phyloP scores from a whole-genome alignment of 2,888 invertebrate genomes.

The Megastigmus dorsalis region DNA sequence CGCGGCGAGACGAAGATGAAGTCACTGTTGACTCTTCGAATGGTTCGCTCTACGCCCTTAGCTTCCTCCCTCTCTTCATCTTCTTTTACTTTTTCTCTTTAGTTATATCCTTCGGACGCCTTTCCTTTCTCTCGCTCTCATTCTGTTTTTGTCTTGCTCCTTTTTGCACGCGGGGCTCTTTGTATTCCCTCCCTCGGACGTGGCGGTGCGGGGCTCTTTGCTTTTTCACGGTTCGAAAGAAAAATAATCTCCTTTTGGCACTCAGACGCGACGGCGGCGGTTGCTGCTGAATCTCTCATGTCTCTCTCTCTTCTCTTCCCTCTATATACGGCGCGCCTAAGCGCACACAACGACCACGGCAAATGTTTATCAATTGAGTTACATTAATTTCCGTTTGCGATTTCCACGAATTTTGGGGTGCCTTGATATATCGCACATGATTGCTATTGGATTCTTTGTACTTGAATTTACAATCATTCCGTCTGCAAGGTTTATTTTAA shows the following conservation, averaged over 20 bases:
- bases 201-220: background rate
- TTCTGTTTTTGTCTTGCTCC: slow-evolving; percentile 43
- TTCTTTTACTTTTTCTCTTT: background rate
- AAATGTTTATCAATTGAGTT: slow-evolving; percentile 35
- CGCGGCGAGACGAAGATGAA: slow-evolving; percentile 51
- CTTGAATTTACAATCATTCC: too few relatives aligned
- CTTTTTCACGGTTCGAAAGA: slow-evolving; percentile 51
- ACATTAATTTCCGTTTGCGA: slow-evolving; percentile 6
- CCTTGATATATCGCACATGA: too few relatives aligned
- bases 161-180: slow-evolving; percentile 29
- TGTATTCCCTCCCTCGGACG: slow-evolving; percentile 22
- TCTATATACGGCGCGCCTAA: too few relatives aligned
- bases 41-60: slow-evolving; percentile 28
- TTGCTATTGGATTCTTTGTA: too few relatives aligned
- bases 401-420: background rate
- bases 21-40: slow-evolving; percentile 52
- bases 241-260: slow-evolving; percentile 50
- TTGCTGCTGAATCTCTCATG: background rate
- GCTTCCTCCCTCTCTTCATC: slow-evolving; percentile 28
- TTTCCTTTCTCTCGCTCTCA: slow-evolving; percentile 43
- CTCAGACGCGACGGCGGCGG: background rate
- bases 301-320: slow-evolving; percentile 9
- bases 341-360: background rate
- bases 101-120: slow-evolving; percentile 33
- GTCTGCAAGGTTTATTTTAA: too few relatives aligned